These are phyloP conservation scores for Balanococcus diminutus DNA, from an alignment of 2,888 invertebrate species.

Conservation along the genomic window DNA sequence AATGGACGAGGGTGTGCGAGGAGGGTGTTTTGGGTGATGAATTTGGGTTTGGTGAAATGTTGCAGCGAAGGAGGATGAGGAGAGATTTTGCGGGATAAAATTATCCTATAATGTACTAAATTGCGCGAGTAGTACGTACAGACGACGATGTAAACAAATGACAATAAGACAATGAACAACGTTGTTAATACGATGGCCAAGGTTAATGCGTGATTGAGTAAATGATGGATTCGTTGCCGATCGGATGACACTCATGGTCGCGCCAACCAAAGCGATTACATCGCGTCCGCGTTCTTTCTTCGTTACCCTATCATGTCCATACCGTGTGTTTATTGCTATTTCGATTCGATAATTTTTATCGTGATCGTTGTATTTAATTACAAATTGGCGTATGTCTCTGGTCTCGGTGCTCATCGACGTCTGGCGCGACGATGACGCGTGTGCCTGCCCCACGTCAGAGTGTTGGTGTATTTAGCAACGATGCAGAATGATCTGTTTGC, in stretches of 20 bases:
- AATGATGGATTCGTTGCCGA: conserved; percentile 43
- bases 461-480: neutral
- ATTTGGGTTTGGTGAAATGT: too few species aligned
- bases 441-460: neutral
- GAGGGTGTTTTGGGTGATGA: neutral
- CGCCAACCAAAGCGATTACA: conserved; percentile 40
- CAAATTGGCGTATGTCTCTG: conserved; percentile 30
- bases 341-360: conserved; percentile 23
- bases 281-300: conserved; percentile 50
- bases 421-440: neutral
- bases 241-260: conserved; percentile 53
- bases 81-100: neutral
- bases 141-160: conserved; percentile 42
- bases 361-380: conserved; percentile 38
- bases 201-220: conserved; percentile 48
- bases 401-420: neutral
- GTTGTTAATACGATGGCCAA: conserved; percentile 51
- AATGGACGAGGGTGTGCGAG: too few species aligned
- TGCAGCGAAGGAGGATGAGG: too few species aligned
- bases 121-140: neutral
- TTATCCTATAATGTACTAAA: neutral
- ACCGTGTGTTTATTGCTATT: conserved; percentile 29
- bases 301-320: conserved; percentile 44
- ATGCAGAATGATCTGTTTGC: too few species aligned
- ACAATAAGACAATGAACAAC: conserved; percentile 51